phyloP scores from a whole-genome alignment of 1,140 invertebrate species.

The Drosophila equinoxialis region DNA sequence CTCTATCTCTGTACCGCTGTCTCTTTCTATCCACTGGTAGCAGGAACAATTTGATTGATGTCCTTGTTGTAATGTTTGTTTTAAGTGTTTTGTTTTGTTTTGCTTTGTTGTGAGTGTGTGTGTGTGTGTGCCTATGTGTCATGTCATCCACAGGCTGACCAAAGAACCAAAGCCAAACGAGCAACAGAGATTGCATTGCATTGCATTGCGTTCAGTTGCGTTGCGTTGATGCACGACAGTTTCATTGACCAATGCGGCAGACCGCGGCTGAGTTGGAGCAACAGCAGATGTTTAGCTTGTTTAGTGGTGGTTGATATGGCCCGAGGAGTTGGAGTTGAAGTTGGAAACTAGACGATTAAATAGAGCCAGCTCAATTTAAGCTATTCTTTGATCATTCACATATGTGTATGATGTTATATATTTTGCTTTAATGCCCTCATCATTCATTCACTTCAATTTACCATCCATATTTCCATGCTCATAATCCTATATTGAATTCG shows the following conservation, averaged over 20 bases:
- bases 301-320: too few species aligned
- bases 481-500: conserved; percentile 24
- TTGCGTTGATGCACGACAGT: conserved; percentile 7
- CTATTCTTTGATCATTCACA: conserved; percentile 1
- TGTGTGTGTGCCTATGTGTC: conserved; percentile 6
- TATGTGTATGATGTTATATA: neutral
- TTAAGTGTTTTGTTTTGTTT: conserved; percentile 10
- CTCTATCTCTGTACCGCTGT: neutral
- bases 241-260: conserved; percentile 7
- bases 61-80: conserved; percentile 7
- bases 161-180: conserved; percentile 10
- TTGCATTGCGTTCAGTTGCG: neutral
- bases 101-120: neutral
- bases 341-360: too few species aligned
- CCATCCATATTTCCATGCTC: neutral
- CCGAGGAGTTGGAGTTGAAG: too few species aligned
- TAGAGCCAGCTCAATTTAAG: neutral
- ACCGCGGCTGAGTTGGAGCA: conserved; percentile 1
- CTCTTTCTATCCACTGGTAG: neutral
- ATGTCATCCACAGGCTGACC: conserved; percentile 13
- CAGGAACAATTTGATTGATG: conserved; percentile 54
- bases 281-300: conserved; percentile 5
- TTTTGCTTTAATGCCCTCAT: too few species aligned
- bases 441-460: neutral
- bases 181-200: conserved; percentile 15